phyloP scores from a whole-genome alignment of 2,797 vertebrate genomes.

The Vespertilio murinus region DNA sequence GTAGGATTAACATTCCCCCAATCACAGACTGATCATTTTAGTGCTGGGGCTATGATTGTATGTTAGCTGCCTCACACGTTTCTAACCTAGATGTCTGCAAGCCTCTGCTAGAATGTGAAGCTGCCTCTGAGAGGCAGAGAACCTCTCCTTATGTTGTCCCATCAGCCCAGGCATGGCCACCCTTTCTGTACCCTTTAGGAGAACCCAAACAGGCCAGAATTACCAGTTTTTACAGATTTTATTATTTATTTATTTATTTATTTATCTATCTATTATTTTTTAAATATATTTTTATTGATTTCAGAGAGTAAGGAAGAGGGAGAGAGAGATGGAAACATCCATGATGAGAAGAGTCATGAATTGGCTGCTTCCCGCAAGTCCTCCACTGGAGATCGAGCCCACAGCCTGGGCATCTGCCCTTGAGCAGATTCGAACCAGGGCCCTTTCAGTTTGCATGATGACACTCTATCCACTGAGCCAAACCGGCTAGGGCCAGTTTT shows the following conservation, averaged over 20 bases:
- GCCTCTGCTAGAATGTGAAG: background rate
- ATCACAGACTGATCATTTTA: background rate
- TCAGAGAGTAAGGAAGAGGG: too few relatives aligned
- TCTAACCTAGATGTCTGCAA: background rate
- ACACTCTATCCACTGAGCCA: too few relatives aligned
- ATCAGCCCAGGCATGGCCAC: background rate
- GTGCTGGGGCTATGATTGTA: background rate
- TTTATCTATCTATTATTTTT: too few relatives aligned
- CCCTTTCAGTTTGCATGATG: too few relatives aligned
- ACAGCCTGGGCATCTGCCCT: too few relatives aligned
- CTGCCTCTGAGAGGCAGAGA: background rate
- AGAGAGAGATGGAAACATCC: too few relatives aligned
- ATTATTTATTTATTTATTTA: background rate
- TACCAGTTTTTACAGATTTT: slow-evolving; percentile 8
- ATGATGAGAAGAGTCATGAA: too few relatives aligned
- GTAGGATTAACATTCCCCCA: background rate
- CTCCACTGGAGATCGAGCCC: too few relatives aligned
- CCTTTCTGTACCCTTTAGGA: slow-evolving; percentile 37
- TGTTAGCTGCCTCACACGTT: background rate
- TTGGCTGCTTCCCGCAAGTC: too few relatives aligned
- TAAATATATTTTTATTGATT: too few relatives aligned
- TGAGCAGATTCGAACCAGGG: too few relatives aligned
- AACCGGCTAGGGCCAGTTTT: background rate
- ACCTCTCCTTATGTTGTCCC: background rate
- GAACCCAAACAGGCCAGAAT: too few relatives aligned